Evolutionary conservation across 2,797 vertebrate species (phyloP).

Genomic region (Numenius phaeopus): DNA sequence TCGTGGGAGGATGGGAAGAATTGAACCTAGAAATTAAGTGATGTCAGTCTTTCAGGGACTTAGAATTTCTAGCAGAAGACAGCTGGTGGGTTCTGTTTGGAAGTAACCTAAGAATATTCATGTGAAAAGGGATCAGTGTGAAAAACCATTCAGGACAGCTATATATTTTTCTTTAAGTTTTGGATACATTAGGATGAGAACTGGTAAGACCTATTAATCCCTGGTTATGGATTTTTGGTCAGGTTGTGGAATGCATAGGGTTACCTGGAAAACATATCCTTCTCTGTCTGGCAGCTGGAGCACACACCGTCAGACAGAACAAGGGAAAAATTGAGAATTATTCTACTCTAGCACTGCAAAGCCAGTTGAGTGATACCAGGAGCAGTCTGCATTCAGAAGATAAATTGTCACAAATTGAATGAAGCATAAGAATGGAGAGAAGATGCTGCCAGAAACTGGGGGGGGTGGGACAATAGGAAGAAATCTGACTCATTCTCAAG

Average conservation of each 20-base stretch:
- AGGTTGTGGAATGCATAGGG: neutral
- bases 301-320: neutral
- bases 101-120: neutral
- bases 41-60: neutral
- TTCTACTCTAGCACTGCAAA: neutral
- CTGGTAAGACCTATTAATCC: neutral
- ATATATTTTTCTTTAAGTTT: neutral
- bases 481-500: neutral
- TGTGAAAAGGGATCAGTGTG: neutral
- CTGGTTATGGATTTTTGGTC: neutral
- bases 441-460: neutral
- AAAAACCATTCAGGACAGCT: neutral
- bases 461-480: neutral
- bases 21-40: neutral
- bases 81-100: neutral
- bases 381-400: neutral
- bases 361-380: neutral
- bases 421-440: neutral
- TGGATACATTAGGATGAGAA: neutral
- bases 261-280: neutral
- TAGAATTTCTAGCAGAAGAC: neutral
- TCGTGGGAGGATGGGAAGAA: neutral
- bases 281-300: neutral
- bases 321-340: neutral
- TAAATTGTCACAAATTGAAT: neutral